These are phyloP conservation scores for Heliconius charithonia DNA, from an alignment of 2,888 invertebrate species.

Conservation along the genomic window DNA sequence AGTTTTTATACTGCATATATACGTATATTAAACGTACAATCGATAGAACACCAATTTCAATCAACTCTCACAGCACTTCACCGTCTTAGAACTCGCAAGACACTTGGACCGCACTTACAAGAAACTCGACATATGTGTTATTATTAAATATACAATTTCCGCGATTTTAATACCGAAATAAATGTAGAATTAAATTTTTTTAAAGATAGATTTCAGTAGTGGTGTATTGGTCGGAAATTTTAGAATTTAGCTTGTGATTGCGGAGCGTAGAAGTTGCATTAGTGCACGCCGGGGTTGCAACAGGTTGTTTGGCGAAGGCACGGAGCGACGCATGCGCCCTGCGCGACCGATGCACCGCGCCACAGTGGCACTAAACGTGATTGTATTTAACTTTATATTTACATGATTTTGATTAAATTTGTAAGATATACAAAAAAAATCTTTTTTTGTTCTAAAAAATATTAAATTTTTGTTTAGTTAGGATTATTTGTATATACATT, in stretches of 20 bases:
- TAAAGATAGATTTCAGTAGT: constrained; percentile 24
- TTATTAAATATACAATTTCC: constrained; percentile 6
- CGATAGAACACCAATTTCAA: constrained; percentile 67
- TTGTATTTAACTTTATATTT: constrained; percentile 29
- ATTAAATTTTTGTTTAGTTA: neutral
- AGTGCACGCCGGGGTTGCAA: constrained; percentile 81
- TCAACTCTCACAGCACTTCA: constrained; percentile 71
- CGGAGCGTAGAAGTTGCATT: constrained; percentile 71
- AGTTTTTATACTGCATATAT: constrained; percentile 37
- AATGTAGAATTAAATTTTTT: constrained; percentile 44
- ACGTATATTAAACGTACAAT: constrained; percentile 54
- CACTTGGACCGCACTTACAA: constrained; percentile 64
- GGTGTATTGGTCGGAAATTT: constrained; percentile 47
- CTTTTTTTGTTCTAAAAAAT: neutral
- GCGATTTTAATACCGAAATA: neutral
- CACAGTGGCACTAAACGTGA: constrained; percentile 63
- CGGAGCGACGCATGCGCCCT: constrained; percentile 68
- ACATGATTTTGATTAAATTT: neutral
- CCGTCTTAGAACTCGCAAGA: constrained; percentile 66
- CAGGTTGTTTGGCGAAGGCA: constrained; percentile 78
- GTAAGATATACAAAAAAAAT: no score
- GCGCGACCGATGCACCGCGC: constrained; percentile 63
- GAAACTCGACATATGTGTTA: constrained; percentile 51
- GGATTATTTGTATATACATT: neutral
- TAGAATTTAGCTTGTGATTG: constrained; percentile 58